A percentile compares a stretch with the other conserved stretches of the same genome.
These are phyloP conservation scores for Falco novaeseelandiae DNA, from an alignment of 2,797 vertebrate genomes.

Conservation along the genomic window DNA sequence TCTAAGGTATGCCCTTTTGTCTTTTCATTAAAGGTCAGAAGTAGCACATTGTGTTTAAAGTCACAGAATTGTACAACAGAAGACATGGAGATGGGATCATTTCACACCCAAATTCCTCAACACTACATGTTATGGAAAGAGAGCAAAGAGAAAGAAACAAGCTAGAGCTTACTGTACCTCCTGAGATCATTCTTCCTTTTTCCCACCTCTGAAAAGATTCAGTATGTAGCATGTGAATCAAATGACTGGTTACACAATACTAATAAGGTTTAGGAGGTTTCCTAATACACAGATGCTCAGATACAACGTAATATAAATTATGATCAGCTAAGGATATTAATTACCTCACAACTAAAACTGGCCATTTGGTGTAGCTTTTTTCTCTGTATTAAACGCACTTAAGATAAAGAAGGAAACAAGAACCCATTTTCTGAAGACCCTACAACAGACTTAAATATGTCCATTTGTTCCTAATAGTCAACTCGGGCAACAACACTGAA, in stretches of 20 bases:
- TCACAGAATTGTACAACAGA: not conserved
- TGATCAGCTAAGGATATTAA: not conserved
- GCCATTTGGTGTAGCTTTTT: not conserved
- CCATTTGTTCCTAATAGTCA: not conserved
- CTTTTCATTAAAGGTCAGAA: not conserved
- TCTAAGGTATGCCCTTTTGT: not conserved
- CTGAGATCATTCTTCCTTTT: not conserved
- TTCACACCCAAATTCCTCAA: not conserved
- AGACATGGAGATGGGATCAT: not conserved
- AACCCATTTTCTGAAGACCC: not conserved
- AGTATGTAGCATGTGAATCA: not conserved
- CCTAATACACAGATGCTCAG: not conserved
- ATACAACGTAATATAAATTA: not conserved
- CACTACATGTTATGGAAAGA: not conserved
- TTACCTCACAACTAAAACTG: not conserved
- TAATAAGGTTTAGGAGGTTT: not conserved
- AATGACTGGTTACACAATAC: not conserved
- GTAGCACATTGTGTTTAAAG: not conserved
- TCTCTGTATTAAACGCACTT: not conserved
- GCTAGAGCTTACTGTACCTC: not conserved
- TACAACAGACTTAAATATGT: rapidly evolving
- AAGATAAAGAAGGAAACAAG: not conserved
- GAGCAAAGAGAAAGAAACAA: not conserved
- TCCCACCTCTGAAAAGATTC: not conserved
- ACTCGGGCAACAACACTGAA: not conserved